These are phyloP conservation scores for Iphiclides podalirius DNA, from an alignment of 2,888 invertebrate genomes.

Conservation along the genomic window DNA sequence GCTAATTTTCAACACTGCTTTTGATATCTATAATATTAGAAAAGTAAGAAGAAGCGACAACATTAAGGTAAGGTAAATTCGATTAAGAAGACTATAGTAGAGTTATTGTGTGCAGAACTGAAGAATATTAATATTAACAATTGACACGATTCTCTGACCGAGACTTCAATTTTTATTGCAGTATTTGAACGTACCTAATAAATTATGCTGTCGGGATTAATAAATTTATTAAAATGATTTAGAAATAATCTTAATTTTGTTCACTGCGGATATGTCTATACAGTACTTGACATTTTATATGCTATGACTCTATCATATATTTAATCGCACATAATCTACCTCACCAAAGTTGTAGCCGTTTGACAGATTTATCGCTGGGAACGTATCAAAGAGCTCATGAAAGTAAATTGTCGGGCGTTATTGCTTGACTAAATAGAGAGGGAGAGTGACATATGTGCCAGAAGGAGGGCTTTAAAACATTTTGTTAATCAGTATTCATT, in stretches of 20 bases:
- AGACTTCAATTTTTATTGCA: too few relatives aligned
- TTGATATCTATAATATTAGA: too few relatives aligned
- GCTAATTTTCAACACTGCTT: too few relatives aligned
- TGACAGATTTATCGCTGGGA: constrained; percentile 29
- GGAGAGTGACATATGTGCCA: constrained; percentile 14
- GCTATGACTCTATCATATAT: constrained; percentile 9
- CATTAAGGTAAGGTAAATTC: too few relatives aligned
- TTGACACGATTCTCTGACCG: too few relatives aligned
- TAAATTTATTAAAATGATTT: too few relatives aligned
- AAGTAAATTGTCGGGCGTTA: constrained; percentile 27
- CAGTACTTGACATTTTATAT: neutral
- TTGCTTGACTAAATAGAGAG: constrained; percentile 23
- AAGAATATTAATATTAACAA: too few relatives aligned
- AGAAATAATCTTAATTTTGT: neutral
- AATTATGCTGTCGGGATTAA: too few relatives aligned
- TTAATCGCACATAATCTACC: constrained; percentile 15
- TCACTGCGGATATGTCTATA: neutral
- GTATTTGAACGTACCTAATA: too few relatives aligned
- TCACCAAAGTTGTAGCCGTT: constrained; percentile 11
- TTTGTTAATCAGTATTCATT: constrained; percentile 5
- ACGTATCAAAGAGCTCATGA: constrained; percentile 28
- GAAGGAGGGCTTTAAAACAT: neutral
- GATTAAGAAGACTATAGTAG: too few relatives aligned
- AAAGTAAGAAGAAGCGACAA: too few relatives aligned
- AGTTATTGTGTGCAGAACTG: too few relatives aligned